Evolutionary conservation across 2,888 invertebrate species (phyloP).

Genomic region (Macrosiphum euphorbiae): DNA sequence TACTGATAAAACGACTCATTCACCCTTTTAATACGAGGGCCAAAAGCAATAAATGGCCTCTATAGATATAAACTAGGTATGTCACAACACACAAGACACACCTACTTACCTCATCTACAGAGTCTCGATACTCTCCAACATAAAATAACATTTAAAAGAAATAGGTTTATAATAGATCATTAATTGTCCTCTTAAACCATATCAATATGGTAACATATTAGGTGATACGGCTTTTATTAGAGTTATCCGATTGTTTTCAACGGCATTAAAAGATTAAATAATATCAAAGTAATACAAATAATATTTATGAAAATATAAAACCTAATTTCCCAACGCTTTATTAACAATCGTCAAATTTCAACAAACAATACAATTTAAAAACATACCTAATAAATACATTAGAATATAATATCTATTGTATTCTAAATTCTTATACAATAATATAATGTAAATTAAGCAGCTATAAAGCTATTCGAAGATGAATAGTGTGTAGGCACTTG

Average conservation of each 20-base stretch:
- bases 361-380: too few species aligned
- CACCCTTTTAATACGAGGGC: constrained; percentile 49
- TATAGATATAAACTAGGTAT: constrained; percentile 53
- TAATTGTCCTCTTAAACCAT: background rate
- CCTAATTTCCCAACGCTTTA: too few species aligned
- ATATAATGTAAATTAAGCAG: too few species aligned
- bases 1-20: constrained; percentile 62
- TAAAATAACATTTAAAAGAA: constrained; percentile 34
- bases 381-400: too few species aligned
- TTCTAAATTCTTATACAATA: too few species aligned
- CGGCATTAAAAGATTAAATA: too few species aligned
- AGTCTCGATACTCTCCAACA: background rate
- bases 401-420: too few species aligned
- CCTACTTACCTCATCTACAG: constrained; percentile 42
- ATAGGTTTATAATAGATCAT: constrained; percentile 47
- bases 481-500: too few species aligned
- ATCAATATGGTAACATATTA: background rate
- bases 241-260: background rate
- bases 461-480: too few species aligned
- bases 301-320: too few species aligned
- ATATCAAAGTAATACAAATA: too few species aligned
- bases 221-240: background rate
- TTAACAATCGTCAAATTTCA: too few species aligned
- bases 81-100: constrained; percentile 40
- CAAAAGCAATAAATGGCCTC: constrained; percentile 59